Base-by-base conservation (phyloP, 2,797 vertebrate species). In the Rhodeus uyekii region DNA sequence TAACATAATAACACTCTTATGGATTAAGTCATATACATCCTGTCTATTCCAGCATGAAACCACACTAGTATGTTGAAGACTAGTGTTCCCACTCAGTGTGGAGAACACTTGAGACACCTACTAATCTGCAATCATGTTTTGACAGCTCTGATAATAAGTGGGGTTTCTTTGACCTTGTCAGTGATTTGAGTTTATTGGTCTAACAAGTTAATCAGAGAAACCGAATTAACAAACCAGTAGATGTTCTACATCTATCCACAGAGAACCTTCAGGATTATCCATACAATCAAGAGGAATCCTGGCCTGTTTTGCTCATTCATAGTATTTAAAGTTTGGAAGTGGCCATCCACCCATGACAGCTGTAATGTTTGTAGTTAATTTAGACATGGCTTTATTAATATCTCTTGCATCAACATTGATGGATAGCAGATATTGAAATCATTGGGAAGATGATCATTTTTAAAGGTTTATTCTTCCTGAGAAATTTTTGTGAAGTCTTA, bases 401-500 rank as follows among this genome's bases (percentile, higher is more conserved):
- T 34, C 60, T 34, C 34, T 63, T 32, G 34, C 34, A 67, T 67
- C 36, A 5, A 36, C 64, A 39, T 68, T 42, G n/a, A n/a, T n/a
- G n/a, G 65, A 69, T 24, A 44, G 6, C 3, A 39, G 39, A 14
- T 18, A 44, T 27, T 44, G 3, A n/a, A 13, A 44, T 14, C 2
- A 42, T 68, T 16, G 38, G 22, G 19, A 68, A n/a, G 2, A 44
- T 39, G 3, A 68, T 68, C 2, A 39, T 39, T 22, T 36, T 69
- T 24, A 68, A 68, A 68, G n/a, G 65, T 61, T 61, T 61, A 61
- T 61, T 61, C 60, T 61, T 27, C 27, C 4, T 32, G 60, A 61
- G 12, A 61, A 5, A 61, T n/a, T n/a, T n/a, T 36, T 64, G 13
- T 38, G 10, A 65, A n/a, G 63, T 38, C 63, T 22, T 36, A 29